Percentiles rank a stretch among this genome's conserved stretches.
Conservation (phyloP, 2,113 vertebrate species). For the Excalfactoria chinensis region DNA sequence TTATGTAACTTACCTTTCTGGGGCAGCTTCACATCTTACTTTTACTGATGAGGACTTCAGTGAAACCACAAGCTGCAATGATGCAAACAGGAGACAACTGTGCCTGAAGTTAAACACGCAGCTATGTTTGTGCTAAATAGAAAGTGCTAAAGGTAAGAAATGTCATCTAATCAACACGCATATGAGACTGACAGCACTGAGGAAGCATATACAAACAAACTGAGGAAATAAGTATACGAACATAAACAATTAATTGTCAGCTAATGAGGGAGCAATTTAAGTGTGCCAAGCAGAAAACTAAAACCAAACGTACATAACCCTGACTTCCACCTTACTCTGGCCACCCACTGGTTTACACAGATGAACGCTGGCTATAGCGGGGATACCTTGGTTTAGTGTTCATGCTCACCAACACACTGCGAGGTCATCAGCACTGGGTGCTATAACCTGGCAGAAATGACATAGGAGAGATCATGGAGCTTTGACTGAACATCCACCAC, state of each 20-base stretch:
- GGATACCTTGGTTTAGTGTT: accelerated
- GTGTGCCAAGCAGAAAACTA: background rate
- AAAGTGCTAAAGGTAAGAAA: conserved; percentile 5
- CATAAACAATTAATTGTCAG: conserved; percentile 14
- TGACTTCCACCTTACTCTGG: background rate
- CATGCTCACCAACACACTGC: background rate
- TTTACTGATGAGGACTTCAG: background rate
- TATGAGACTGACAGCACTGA: background rate
- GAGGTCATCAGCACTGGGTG: background rate
- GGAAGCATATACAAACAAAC: background rate
- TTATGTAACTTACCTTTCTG: conserved; percentile 30
- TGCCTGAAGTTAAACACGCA: background rate
- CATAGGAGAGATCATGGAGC: background rate
- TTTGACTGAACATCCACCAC: background rate
- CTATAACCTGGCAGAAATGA: background rate
- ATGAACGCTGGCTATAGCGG: background rate
- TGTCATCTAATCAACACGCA: background rate
- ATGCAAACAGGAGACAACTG: background rate
- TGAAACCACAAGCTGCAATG: background rate
- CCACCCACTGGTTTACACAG: background rate
- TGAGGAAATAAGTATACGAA: background rate
- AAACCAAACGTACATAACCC: background rate
- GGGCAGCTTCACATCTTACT: conserved; percentile 28
- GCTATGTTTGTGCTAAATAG: background rate
- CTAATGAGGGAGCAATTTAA: background rate